phyloP scores from a whole-genome alignment of 2,797 vertebrate species.

The Notamacropus eugenii region DNA sequence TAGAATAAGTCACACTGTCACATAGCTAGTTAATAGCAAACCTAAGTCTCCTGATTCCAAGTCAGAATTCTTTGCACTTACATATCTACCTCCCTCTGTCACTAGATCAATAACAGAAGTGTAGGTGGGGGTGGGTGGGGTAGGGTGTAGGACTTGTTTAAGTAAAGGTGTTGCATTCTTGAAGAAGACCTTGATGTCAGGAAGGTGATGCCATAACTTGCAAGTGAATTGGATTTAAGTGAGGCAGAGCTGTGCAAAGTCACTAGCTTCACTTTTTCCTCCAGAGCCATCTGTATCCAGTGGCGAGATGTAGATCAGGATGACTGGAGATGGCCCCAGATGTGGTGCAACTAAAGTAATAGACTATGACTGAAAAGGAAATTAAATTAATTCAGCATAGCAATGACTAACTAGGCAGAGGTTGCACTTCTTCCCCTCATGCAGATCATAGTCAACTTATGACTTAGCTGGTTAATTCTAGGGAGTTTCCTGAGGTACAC shows the following conservation, averaged over 20 bases:
- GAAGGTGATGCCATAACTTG: too few relatives aligned
- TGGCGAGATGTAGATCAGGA: too few relatives aligned
- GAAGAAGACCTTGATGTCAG: too few relatives aligned
- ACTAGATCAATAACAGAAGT: background rate
- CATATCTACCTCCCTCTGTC: background rate
- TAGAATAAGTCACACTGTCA: background rate
- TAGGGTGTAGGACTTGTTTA: background rate
- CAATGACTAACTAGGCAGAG: constrained; percentile 23
- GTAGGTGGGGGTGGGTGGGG: background rate
- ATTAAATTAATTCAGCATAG: constrained; percentile 37
- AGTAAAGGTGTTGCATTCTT: background rate
- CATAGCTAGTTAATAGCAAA: background rate
- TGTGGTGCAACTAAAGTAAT: background rate
- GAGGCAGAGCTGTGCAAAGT: too few relatives aligned
- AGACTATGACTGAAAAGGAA: constrained; percentile 52
- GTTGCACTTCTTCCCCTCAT: constrained; percentile 10
- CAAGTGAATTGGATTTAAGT: too few relatives aligned
- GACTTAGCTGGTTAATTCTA: background rate
- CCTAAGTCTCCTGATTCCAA: background rate
- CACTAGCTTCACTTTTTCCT: too few relatives aligned
- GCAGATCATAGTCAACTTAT: background rate
- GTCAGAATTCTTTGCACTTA: too few relatives aligned
- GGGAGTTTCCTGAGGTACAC: background rate
- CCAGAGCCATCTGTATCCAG: too few relatives aligned
- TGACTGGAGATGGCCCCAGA: too few relatives aligned